Evolutionary conservation across 2,888 invertebrate genomes (phyloP), one percentile per base, ranked within the genome.

Genomic region (Nebria salina): DNA sequence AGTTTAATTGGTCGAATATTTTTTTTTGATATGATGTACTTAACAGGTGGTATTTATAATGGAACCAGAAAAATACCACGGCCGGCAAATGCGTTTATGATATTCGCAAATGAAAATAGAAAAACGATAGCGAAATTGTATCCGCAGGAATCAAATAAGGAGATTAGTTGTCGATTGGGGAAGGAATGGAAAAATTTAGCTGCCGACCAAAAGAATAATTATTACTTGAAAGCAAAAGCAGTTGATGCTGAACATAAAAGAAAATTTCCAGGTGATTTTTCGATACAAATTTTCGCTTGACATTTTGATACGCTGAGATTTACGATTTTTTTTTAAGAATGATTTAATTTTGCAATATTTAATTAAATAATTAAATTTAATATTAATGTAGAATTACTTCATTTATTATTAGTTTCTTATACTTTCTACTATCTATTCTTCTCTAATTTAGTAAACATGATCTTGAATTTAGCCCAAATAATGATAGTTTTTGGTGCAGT

Each of bases 61-160:
- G 82, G 73, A 74, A 86, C 87, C 82, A 86, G 87, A 82, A 91
- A 90, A 87, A 92, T 93, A 42, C 92, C 92, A 1, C 88, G 93
- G 66, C 93, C 93, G 2, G 91, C 92, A 1, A 93, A 93, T 85
- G 92, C 92, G 0, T 93, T 93, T 84, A 92, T 93, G 92, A 87
- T 93, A 9, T 93, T 92, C 84, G 92, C 92, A 26, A 92, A 92
- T 85, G 91, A 92, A 83, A 91, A 92, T 89, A 87, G 93, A 43
- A 91, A 91, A 85, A 90, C 90, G 84, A 87, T 92, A 83, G 91
- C 92, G 0, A 87, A 89, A 65, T 88, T 90, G 84, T 90, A 90
- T 87, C 92, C 92, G 0, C 88, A 90, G 13, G 92, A 92, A 83
- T 92, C 91, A 66, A 93, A 92, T 86, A 92, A 92, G 87, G 91